Percentiles rank a stretch among this genome's conserved stretches.
Evolutionary conservation across 2,113 vertebrate genomes (phyloP).

Genomic region (Atherinomorus stipes): DNA sequence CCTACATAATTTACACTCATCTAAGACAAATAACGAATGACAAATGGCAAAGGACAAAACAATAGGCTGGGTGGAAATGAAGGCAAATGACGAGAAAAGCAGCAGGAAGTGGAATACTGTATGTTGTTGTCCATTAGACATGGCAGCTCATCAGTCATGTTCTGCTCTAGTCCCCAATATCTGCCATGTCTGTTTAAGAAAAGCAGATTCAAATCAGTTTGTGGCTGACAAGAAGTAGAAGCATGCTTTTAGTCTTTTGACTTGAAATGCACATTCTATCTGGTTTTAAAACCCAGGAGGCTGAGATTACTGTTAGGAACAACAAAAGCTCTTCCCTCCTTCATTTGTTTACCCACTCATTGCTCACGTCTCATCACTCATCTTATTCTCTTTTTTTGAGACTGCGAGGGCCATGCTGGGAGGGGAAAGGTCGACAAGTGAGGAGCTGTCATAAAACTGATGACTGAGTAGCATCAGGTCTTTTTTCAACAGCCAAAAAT

Average conservation of each 20-base stretch:
- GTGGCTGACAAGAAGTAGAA: neutral
- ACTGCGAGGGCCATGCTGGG: conserved; percentile 49
- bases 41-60: neutral
- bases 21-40: conserved; percentile 1
- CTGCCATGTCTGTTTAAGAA: conserved; percentile 15
- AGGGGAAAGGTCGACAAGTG: conserved; percentile 60
- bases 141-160: conserved; percentile 35
- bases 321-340: conserved; percentile 19
- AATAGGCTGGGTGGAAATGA: neutral
- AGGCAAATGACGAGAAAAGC: conserved; percentile 15
- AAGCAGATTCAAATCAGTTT: conserved; percentile 21
- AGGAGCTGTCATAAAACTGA: conserved; percentile 72
- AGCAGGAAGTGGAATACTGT: conserved; percentile 23
- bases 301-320: conserved; percentile 1
- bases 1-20: neutral
- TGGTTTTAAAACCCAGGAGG: conserved; percentile 10
- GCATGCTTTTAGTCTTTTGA: neutral
- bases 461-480: conserved; percentile 42
- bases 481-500: conserved; percentile 60
- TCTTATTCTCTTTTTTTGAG: conserved; percentile 56
- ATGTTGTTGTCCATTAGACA: neutral
- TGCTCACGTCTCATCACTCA: conserved; percentile 20
- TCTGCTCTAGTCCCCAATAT: neutral
- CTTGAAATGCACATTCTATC: conserved; percentile 3
- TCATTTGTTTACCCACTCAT: neutral